Percentiles rank a stretch among this genome's conserved stretches.
Conservation (phyloP, 92 coral and sea anemone species). For the Scolanthus callimorphus region DNA sequence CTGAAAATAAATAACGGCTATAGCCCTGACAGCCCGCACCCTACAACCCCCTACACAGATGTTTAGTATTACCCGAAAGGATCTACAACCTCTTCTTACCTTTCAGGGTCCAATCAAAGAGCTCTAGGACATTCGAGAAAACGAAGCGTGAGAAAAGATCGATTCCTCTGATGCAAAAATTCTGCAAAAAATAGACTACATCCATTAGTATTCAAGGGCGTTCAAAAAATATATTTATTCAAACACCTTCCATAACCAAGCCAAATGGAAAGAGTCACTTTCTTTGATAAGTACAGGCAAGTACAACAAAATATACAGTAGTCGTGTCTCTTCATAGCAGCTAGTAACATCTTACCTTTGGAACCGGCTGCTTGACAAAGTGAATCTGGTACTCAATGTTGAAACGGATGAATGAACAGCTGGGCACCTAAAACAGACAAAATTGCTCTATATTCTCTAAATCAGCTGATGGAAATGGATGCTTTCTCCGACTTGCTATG, state of each 20-base stretch:
- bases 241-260: too few relatives aligned
- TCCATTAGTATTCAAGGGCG: too few relatives aligned
- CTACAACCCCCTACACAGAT: too few relatives aligned
- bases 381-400: constrained; percentile 85
- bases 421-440: too few relatives aligned
- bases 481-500: not conserved
- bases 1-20: too few relatives aligned
- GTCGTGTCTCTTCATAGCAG: not conserved
- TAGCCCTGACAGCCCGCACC: too few relatives aligned
- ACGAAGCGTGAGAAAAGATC: constrained; percentile 79
- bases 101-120: constrained; percentile 75
- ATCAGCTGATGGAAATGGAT: too few relatives aligned
- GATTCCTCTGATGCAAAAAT: constrained; percentile 79
- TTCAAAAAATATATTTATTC: too few relatives aligned
- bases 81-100: too few relatives aligned
- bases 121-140: constrained; percentile 73
- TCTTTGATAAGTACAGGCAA: not conserved
- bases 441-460: too few relatives aligned
- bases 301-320: not conserved
- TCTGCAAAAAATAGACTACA: too few relatives aligned
- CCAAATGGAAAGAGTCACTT: not conserved
- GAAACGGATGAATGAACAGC: constrained; percentile 80
- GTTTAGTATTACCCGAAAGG: too few relatives aligned
- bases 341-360: constrained; percentile 52
- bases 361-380: constrained; percentile 74